These are phyloP conservation scores for Drosophila bocki DNA, from an alignment of 1,140 invertebrate genomes.

Conservation along the genomic window DNA sequence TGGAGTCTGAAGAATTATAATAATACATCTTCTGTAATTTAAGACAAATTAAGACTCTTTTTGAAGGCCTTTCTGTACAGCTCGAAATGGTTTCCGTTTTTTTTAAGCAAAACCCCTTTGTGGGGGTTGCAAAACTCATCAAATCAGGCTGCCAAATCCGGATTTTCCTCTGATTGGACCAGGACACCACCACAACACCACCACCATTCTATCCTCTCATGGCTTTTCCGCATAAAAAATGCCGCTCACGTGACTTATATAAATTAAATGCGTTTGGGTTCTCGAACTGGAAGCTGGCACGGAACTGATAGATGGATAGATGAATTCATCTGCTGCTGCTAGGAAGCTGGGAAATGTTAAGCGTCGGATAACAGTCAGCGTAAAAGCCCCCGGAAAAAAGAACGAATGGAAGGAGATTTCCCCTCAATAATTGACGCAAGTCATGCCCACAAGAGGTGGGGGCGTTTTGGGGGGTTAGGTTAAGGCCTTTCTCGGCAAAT, in stretches of 20 bases:
- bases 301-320: conserved; percentile 50
- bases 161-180: conserved; percentile 46
- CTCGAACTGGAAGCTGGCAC: conserved; percentile 33
- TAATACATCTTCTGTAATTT: background rate
- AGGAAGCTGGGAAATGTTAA: conserved; percentile 45
- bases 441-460: conserved; percentile 41
- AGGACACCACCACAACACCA: background rate
- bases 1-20: no score
- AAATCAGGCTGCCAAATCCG: conserved; percentile 60
- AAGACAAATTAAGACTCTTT: background rate
- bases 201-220: background rate
- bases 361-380: conserved; percentile 54
- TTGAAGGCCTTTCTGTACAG: background rate
- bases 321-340: conserved; percentile 32
- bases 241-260: conserved; percentile 73
- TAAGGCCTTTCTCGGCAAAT: conserved; percentile 35
- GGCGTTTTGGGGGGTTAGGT: conserved; percentile 2
- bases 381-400: background rate
- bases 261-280: conserved; percentile 64
- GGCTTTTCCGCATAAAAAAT: conserved; percentile 57
- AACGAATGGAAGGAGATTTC: conserved; percentile 1
- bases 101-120: conserved; percentile 7
- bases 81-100: conserved; percentile 2
- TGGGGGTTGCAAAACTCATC: conserved; percentile 49
- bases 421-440: conserved; percentile 64